Evolutionary conservation across 2,113 vertebrate genomes (phyloP).

Genomic region (Microtus richardsoni): DNA sequence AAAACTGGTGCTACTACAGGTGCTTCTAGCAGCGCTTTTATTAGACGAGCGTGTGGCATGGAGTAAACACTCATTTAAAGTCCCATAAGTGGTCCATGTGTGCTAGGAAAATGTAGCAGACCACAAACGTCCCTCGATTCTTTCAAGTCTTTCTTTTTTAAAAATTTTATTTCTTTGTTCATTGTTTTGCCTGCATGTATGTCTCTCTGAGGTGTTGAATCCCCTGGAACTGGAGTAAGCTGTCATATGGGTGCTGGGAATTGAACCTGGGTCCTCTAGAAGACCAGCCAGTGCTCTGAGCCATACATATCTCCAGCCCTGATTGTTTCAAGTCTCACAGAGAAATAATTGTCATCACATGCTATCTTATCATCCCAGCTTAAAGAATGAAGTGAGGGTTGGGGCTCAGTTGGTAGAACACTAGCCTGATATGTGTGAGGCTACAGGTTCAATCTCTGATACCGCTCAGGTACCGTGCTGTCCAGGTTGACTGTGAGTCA

Average conservation of each 20-base stretch:
- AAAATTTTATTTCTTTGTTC: background rate
- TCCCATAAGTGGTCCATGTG: background rate
- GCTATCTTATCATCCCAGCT: constrained; percentile 2
- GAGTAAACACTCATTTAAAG: constrained; percentile 12
- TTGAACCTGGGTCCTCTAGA: background rate
- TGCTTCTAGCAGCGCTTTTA: background rate
- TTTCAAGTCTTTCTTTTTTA: constrained; percentile 50
- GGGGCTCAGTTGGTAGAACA: background rate
- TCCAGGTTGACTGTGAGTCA: background rate
- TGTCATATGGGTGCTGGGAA: background rate
- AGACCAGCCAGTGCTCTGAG: background rate
- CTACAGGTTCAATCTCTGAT: too few relatives aligned
- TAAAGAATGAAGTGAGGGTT: background rate
- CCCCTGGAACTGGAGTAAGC: background rate
- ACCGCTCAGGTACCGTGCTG: background rate
- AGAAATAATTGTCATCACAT: background rate
- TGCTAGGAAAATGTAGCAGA: constrained; percentile 60
- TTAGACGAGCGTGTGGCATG: background rate
- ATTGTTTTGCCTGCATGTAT: background rate
- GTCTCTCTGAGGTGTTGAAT: background rate
- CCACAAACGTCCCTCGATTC: constrained; percentile 82
- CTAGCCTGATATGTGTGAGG: background rate
- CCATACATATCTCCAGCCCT: background rate
- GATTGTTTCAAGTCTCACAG: background rate
- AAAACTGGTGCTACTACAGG: background rate